phyloP scores from a whole-genome alignment of 2,797 vertebrate species.

The Zenarchopterus dispar region DNA sequence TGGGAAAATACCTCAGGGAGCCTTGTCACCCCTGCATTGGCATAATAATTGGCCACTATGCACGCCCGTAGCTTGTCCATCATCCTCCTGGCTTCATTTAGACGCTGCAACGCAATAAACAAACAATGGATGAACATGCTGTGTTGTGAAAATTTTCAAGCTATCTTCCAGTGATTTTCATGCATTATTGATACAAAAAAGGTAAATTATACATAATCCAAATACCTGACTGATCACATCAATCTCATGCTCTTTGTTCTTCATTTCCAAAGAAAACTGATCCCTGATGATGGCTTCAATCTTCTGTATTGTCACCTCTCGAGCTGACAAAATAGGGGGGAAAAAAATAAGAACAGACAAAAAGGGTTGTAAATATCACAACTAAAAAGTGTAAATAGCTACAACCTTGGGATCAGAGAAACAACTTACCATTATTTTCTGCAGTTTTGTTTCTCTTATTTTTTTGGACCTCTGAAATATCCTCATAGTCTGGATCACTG shows the following conservation, averaged over 20 bases:
- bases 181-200: background rate
- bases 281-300: conserved; percentile 96
- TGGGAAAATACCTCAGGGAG: conserved; percentile 87
- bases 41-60: conserved; percentile 98
- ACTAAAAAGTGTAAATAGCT: background rate
- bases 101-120: conserved; percentile 81
- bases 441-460: conserved; percentile 91
- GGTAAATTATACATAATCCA: background rate
- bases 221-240: conserved; percentile 97
- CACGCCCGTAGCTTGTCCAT: conserved; percentile 99
- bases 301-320: conserved; percentile 94
- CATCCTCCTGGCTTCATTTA: conserved; percentile 97
- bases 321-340: conserved; percentile 78
- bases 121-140: background rate
- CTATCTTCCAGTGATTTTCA: background rate
- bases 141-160: too few species aligned
- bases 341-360: background rate
- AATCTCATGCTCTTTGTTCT: conserved; percentile 98
- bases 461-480: conserved; percentile 87
- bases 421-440: conserved; percentile 89
- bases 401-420: conserved; percentile 16
- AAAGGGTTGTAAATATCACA: background rate
- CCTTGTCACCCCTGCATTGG: conserved; percentile 90
- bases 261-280: conserved; percentile 97
- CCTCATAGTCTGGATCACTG: conserved; percentile 96